Evolutionary conservation across 92 coral and sea anemone genomes (phyloP), one percentile per base, ranked within the genome.

Genomic region (Actinernus sp.): DNA sequence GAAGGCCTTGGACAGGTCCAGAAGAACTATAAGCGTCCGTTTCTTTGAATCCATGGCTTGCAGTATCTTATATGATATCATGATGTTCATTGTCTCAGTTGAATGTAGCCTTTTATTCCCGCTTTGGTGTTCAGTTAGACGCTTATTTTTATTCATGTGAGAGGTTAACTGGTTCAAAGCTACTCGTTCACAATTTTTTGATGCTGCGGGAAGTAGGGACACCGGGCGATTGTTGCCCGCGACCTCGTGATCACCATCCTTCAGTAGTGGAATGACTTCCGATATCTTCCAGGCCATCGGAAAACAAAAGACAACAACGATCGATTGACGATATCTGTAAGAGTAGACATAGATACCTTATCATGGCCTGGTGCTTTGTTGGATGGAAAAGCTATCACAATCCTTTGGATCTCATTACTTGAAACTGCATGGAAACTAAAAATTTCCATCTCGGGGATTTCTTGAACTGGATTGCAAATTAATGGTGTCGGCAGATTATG

Each of bases 101-200:
- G 87, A 80, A 53, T 72, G 82, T n/a, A 50, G 26, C 64, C 13
- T 63, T 38, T 62, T 74, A 49, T 81, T 81, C 8, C 88, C 88
- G 41, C 76, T 81, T 41, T 73, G 88, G 26, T 81, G 82, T 30
- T 26, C 14, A 11, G 60, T 63, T 5, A 81, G 40, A 13, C 58
- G 57, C 23, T 81, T 63, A 1, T 63, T 36, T 24, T 23, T 26
- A 28, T 11, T 58, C 58, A 59, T 22, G 46, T 60, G 50, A 12
- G 50, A 9, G 13, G 52, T 50, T 19, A 71, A 44, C 54, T 80
- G 87, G 37, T 55, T 61, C 10, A 79, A 50, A 9, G 79, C 86
- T 5, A 72, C 34, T 49, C 73, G 55, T 33, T 79, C 66, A 32
- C 88, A 81, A 3, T 74, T 38, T 39, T 82, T 82, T 0, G 88